Percentiles rank a stretch among this genome's conserved stretches.
phyloP scores from a whole-genome alignment of 2,888 invertebrate species.

The Dasysyrphus tricinctus region DNA sequence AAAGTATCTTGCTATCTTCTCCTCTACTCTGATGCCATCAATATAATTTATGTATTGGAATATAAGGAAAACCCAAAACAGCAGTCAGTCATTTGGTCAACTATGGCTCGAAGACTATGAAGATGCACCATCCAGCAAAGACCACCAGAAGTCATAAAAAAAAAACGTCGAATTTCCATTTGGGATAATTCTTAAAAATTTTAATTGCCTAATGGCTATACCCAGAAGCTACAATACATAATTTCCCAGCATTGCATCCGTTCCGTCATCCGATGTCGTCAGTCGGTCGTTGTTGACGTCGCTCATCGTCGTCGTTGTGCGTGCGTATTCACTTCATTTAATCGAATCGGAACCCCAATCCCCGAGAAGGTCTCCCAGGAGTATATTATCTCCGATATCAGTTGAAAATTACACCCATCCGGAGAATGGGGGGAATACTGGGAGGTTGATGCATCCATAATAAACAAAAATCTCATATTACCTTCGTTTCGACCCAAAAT shows the following conservation, averaged over 20 bases:
- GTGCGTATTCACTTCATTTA: conserved; percentile 55
- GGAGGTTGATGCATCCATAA: conserved; percentile 47
- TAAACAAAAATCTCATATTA: conserved; percentile 70
- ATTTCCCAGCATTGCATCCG: conserved; percentile 34
- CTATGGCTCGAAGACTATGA: neutral
- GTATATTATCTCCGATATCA: conserved; percentile 73
- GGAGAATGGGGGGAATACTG: neutral
- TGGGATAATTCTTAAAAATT: conserved; percentile 60
- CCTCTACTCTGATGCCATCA: conserved; percentile 44
- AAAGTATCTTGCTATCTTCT: neutral
- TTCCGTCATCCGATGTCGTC: conserved; percentile 17
- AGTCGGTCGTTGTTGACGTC: neutral
- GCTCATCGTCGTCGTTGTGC: neutral
- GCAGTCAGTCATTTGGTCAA: conserved; percentile 9
- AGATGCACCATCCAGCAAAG: neutral
- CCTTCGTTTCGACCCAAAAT: conserved; percentile 10
- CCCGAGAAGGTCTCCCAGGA: conserved; percentile 59
- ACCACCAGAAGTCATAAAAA: conserved; percentile 16
- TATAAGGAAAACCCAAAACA: conserved; percentile 11
- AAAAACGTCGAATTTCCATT: conserved; percentile 69
- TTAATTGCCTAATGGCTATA: conserved; percentile 67
- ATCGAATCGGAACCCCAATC: conserved; percentile 53
- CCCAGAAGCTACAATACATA: conserved; percentile 68
- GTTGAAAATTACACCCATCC: conserved; percentile 35
- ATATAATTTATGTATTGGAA: conserved; percentile 55